Conservation (phyloP, 2,888 invertebrate species). For the Polia nebulosa region DNA sequence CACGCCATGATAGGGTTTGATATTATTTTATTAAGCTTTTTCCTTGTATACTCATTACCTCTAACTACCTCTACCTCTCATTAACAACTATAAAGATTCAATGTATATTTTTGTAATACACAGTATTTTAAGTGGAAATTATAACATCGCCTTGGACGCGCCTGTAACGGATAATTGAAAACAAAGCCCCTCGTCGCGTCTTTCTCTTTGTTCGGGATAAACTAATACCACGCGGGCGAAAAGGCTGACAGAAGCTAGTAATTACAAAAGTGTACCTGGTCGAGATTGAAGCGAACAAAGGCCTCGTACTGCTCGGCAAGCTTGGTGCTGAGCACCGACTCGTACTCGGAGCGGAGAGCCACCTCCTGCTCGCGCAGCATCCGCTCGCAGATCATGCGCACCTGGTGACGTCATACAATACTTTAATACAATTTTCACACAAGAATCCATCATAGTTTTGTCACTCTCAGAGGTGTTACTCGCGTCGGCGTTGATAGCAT, state of each 20-base stretch:
- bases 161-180: no score
- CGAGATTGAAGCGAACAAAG: conserved; percentile 99
- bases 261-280: conserved; percentile 96
- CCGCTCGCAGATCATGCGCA: conserved; percentile 99
- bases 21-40: not conserved
- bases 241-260: no score
- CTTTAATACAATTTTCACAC: conserved; percentile 4
- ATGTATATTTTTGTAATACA: no score
- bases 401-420: conserved; percentile 88
- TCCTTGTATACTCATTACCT: not conserved
- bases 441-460: not conserved
- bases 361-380: conserved; percentile 99
- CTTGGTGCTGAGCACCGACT: conserved; percentile 97
- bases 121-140: no score
- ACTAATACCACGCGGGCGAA: no score
- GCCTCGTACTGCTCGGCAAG: conserved; percentile 99
- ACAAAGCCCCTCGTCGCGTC: no score
- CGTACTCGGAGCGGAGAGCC: conserved; percentile 98
- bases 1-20: not conserved
- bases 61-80: no score
- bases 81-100: no score
- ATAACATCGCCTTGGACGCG: no score
- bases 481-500: no score
- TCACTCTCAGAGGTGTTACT: no score
- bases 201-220: no score